Percentiles rank a stretch among this genome's conserved stretches.
phyloP scores from a whole-genome alignment of 2,888 invertebrate species.

The Mythimna lalbum region DNA sequence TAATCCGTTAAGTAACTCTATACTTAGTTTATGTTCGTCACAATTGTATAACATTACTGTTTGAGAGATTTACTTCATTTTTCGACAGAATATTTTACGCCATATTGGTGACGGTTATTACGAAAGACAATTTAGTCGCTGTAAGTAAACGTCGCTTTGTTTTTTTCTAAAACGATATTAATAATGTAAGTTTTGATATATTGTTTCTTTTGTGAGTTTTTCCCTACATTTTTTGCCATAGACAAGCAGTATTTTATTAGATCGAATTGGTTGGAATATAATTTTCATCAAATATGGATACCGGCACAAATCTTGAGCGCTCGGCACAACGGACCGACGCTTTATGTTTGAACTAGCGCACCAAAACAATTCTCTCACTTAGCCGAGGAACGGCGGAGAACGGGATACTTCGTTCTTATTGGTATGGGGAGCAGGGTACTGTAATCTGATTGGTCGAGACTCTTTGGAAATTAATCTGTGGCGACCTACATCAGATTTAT shows the following conservation, averaged over 20 bases:
- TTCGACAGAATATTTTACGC: slow-evolving; percentile 38
- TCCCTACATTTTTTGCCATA: slow-evolving; percentile 2
- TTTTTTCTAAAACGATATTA: slow-evolving; percentile 30
- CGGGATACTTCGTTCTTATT: no score
- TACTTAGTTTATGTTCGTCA: slow-evolving; percentile 8
- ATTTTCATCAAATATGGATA: no score
- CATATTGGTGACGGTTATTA: slow-evolving; percentile 50
- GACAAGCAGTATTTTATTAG: slow-evolving; percentile 17
- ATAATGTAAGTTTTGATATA: slow-evolving; percentile 31
- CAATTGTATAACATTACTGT: slow-evolving; percentile 24
- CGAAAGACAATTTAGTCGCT: slow-evolving; percentile 36
- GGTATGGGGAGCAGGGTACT: no score
- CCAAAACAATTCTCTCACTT: no score
- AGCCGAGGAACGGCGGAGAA: no score
- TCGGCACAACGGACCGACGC: no score
- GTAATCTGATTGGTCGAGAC: no score
- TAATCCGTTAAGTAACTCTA: background rate
- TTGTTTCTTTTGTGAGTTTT: slow-evolving; percentile 52
- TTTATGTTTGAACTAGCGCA: no score
- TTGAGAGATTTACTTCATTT: slow-evolving; percentile 35
- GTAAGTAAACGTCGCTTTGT: slow-evolving; percentile 31
- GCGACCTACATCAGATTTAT: no score
- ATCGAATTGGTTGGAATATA: background rate
- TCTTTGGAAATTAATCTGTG: no score
- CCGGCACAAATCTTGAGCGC: no score